Conservation (phyloP, 1,140 invertebrate genomes). For the Notospermus geniculatus region DNA sequence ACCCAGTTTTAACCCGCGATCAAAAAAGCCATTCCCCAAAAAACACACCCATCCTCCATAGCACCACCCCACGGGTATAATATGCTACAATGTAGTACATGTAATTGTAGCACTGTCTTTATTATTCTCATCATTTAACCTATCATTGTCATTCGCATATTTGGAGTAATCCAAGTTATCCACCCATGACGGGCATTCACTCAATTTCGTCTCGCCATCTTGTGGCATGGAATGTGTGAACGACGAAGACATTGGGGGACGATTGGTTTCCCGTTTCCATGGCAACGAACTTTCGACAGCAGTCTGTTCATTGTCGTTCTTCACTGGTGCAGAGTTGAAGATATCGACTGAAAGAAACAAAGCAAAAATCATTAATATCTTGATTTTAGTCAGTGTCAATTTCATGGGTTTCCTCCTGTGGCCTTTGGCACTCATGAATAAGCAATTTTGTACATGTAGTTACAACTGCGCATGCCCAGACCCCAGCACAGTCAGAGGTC, state of each 20-base stretch:
- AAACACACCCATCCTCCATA: no score
- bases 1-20: no score
- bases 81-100: no score
- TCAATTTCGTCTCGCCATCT: constrained; percentile 39
- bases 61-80: no score
- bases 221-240: constrained; percentile 32
- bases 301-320: constrained; percentile 19
- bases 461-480: no score
- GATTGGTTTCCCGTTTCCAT: constrained; percentile 37
- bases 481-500: no score
- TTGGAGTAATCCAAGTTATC: constrained; percentile 39
- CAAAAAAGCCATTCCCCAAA: no score
- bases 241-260: constrained; percentile 32
- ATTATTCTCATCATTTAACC: neutral
- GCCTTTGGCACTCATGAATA: no score
- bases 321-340: neutral
- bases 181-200: constrained; percentile 48
- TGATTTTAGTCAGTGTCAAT: no score
- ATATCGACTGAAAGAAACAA: neutral
- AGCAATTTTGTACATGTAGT: no score
- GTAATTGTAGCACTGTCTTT: constrained; percentile 5
- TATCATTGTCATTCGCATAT: neutral
- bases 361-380: no score
- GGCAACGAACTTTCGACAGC: constrained; percentile 41
- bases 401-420: no score